Evolutionary conservation across 1,140 invertebrate species (phyloP), one percentile per base, ranked within the genome.

Genomic region (Muscidifurax raptorellus): DNA sequence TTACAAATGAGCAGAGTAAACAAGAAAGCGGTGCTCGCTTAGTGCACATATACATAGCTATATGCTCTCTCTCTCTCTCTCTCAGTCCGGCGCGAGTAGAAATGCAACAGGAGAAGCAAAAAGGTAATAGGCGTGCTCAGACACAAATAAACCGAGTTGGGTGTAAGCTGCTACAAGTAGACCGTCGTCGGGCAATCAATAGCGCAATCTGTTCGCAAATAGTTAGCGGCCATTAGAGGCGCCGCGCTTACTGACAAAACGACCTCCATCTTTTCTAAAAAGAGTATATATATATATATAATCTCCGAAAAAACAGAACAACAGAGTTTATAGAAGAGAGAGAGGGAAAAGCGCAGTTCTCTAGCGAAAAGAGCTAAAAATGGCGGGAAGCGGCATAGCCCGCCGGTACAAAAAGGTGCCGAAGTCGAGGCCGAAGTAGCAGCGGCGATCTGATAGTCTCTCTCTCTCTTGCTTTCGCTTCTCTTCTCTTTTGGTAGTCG

Each of bases 181-280:
- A 59, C 15, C 52, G 3, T 59, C 52, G 52, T 59, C 52, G 69
- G 6, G 28, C 71, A 32, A 72, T 72, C 30, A 72, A 32, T 32
- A 72, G 71, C 6, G 30, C 28, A 72, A 72, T 72, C 30, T 72
- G 71, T 72, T 72, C 32, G 71, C 32, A 40, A 72, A 72, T 72
- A 72, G 71, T 72, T 72, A 36, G 28, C 71, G 7, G 13, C 71
- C 28, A 72, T 72, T 72, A 72, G 30, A 72, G 32, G 7, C 32
- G 30, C 15, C 25, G 69, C 47, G 12, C 27, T 72, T 32, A 30
- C 1, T 4, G 30, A 6, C 5, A 27, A 18, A 18, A 27, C 67
- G 67, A 36, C 10, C 69, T 52, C 47, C 2, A 12, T 52, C 18
- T 22, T 0, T 52, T 18, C 67, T 2, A 28, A 69, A 69, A 6